A percentile compares a stretch with the other conserved stretches of the same genome.
Evolutionary conservation across 2,113 vertebrate species (phyloP).

Genomic region (Camelus dromedarius): DNA sequence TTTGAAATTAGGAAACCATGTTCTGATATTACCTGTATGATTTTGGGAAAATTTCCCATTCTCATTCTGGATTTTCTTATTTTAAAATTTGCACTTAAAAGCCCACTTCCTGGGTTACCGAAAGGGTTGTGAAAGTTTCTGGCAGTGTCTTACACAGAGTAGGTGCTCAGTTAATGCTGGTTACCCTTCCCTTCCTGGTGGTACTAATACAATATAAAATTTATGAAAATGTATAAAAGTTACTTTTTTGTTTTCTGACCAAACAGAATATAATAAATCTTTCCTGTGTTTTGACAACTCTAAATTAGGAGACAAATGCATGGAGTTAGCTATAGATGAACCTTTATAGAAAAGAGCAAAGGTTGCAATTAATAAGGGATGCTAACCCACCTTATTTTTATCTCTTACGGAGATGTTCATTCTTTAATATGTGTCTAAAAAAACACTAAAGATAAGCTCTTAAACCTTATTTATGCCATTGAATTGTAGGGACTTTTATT

Average conservation of each 20-base stretch:
- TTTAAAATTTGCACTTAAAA: neutral
- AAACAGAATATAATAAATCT: conserved; percentile 33
- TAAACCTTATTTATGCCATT: conserved; percentile 32
- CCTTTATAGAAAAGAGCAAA: conserved; percentile 34
- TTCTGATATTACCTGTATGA: neutral
- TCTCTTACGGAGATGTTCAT: conserved; percentile 38
- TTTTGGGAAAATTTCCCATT: neutral
- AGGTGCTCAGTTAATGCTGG: neutral
- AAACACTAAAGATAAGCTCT: neutral
- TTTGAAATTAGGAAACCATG: neutral
- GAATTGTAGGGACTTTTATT: neutral
- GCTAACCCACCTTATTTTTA: conserved; percentile 8
- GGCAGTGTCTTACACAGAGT: neutral
- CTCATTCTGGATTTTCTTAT: neutral
- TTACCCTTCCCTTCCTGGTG: neutral
- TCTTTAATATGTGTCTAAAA: conserved; percentile 7
- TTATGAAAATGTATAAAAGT: neutral
- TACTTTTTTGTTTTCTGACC: neutral
- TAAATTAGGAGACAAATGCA: conserved; percentile 37
- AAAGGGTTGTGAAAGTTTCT: neutral
- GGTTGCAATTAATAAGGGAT: conserved; percentile 29
- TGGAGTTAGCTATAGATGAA: neutral
- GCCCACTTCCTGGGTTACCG: neutral
- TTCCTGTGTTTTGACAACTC: neutral
- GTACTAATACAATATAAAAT: neutral